Conservation (phyloP, 2,113 vertebrate genomes). For the Eptesicus fuscus region DNA sequence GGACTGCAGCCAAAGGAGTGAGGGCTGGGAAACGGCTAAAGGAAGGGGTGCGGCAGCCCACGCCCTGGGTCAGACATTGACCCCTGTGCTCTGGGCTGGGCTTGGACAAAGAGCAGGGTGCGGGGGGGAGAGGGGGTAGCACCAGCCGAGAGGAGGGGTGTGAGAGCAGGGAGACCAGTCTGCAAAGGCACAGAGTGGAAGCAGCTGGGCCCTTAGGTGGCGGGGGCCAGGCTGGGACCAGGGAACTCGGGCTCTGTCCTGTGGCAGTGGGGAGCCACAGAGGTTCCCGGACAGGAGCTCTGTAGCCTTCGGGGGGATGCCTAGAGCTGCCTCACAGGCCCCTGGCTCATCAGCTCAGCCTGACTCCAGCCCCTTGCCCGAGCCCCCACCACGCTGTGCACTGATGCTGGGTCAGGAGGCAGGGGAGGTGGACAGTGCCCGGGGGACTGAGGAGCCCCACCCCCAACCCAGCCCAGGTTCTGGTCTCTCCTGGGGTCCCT, state of each 20-base stretch:
- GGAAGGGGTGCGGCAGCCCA: background rate
- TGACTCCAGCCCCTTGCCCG: background rate
- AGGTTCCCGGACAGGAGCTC: background rate
- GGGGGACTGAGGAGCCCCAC: background rate
- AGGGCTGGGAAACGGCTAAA: no score
- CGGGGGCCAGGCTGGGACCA: background rate
- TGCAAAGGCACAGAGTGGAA: background rate
- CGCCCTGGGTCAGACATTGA: no score
- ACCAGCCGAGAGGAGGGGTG: background rate
- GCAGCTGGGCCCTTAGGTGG: background rate
- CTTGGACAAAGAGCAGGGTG: background rate
- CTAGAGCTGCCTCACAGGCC: background rate
- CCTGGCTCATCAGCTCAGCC: background rate
- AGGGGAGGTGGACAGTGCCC: background rate
- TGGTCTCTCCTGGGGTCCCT: background rate
- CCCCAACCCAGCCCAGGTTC: background rate
- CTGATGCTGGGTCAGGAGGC: background rate
- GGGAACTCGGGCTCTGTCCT: background rate
- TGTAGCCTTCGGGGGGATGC: accelerated
- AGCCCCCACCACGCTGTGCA: background rate
- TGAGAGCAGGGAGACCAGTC: background rate
- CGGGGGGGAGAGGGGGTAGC: no score
- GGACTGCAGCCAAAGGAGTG: background rate
- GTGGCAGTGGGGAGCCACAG: background rate
- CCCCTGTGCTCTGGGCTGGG: background rate